Conservation (phyloP, 2,797 vertebrate genomes). For the Petrocephalus sullivani region DNA sequence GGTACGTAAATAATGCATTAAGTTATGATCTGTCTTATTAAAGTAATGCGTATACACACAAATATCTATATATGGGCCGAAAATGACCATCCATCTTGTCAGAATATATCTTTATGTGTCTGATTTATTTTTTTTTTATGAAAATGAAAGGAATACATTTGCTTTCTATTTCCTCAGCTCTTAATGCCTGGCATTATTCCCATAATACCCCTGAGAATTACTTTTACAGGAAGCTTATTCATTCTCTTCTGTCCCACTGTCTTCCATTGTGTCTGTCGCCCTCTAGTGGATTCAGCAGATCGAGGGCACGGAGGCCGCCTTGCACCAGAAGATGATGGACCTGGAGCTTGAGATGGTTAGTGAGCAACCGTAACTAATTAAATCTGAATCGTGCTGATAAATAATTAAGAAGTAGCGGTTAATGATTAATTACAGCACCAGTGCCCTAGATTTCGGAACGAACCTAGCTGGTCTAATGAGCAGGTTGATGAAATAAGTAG, state of each 20-base stretch:
- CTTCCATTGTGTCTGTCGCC: slow-evolving; percentile 34
- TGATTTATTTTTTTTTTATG: not conserved
- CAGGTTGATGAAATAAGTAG: too few species aligned
- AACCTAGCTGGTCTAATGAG: not conserved
- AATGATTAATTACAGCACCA: not conserved
- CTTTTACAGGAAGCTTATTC: not conserved
- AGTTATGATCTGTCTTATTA: not conserved
- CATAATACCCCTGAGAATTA: not conserved
- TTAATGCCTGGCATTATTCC: not conserved
- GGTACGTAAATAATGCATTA: slow-evolving; percentile 56
- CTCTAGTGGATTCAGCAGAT: slow-evolving; percentile 97
- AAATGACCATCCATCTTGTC: not conserved
- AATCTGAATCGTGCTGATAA: not conserved
- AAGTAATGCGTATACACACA: not conserved
- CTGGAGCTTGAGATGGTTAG: slow-evolving; percentile 95
- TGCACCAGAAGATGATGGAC: slow-evolving; percentile 99
- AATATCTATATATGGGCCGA: not conserved
- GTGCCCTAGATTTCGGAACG: not conserved
- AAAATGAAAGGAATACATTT: not conserved
- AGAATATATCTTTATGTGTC: not conserved
- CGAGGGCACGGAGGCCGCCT: slow-evolving; percentile 91
- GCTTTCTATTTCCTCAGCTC: not conserved
- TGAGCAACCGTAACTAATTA: not conserved
- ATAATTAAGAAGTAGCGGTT: not conserved
- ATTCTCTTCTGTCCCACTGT: not conserved